Conservation (phyloP, 2,113 vertebrate species). For the Syrmaticus mikado region DNA sequence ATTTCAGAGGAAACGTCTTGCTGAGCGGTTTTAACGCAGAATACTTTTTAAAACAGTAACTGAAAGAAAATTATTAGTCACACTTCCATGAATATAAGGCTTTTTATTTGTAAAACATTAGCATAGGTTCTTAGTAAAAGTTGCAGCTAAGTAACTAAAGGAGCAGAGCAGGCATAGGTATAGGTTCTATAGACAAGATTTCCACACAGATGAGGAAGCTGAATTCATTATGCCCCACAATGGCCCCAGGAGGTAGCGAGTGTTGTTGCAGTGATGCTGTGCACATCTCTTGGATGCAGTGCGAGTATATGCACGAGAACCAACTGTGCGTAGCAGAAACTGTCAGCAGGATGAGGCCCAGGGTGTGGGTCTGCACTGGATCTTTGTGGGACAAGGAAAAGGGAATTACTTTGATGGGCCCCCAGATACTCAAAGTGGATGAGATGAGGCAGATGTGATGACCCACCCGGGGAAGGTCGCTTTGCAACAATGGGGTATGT, state of each 20-base stretch:
- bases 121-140: neutral
- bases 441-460: fast-evolving
- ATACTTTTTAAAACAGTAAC: neutral
- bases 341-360: neutral
- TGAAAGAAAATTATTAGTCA: neutral
- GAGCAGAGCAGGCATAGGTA: neutral
- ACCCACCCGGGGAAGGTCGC: neutral
- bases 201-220: neutral
- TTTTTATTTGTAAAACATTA: neutral
- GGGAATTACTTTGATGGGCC: neutral
- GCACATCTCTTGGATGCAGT: neutral
- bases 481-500: neutral
- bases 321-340: neutral
- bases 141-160: neutral
- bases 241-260: conserved; percentile 15
- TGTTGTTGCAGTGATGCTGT: neutral
- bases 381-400: neutral
- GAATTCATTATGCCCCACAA: conserved; percentile 2
- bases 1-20: neutral
- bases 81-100: neutral
- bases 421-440: neutral
- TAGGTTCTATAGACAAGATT: neutral
- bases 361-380: neutral
- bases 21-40: neutral
- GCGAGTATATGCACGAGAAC: neutral